Conservation (phyloP, 2,113 vertebrate species). For the Tychaedon coryphoeus region DNA sequence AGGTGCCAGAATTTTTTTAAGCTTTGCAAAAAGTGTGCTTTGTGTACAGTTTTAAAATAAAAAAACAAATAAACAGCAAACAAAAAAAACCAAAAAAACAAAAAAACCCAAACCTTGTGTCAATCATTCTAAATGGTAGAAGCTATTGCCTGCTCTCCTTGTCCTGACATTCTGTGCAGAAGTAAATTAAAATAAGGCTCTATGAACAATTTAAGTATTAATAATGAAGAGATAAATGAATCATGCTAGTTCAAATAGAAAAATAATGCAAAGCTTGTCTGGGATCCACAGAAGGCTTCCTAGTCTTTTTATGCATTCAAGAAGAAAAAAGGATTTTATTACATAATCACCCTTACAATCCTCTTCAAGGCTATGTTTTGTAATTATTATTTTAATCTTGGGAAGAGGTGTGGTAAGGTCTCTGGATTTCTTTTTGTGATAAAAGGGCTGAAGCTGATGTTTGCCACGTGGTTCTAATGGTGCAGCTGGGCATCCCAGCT, state of each 20-base stretch:
- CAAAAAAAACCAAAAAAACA: too few species aligned
- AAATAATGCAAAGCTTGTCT: neutral
- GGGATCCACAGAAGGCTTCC: neutral
- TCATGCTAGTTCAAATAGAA: neutral
- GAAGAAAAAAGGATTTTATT: neutral
- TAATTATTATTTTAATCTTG: neutral
- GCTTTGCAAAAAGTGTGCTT: neutral
- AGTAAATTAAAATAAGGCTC: neutral
- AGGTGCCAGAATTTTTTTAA: neutral
- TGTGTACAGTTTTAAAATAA: neutral
- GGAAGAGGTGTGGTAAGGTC: neutral
- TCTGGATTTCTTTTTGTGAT: neutral
- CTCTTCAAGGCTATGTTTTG: neutral
- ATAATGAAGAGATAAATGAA: neutral
- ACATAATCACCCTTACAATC: neutral
- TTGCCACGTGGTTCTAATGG: rapidly evolving
- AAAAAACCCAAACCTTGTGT: neutral
- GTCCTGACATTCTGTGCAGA: neutral
- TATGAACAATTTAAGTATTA: neutral
- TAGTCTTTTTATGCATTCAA: neutral
- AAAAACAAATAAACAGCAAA: neutral
- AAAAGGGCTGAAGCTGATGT: neutral
- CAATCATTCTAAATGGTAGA: neutral
- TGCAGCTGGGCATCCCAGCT: neutral
- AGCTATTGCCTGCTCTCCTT: neutral